phyloP scores from a whole-genome alignment of 2,888 invertebrate species.

The Brachyptera risi region DNA sequence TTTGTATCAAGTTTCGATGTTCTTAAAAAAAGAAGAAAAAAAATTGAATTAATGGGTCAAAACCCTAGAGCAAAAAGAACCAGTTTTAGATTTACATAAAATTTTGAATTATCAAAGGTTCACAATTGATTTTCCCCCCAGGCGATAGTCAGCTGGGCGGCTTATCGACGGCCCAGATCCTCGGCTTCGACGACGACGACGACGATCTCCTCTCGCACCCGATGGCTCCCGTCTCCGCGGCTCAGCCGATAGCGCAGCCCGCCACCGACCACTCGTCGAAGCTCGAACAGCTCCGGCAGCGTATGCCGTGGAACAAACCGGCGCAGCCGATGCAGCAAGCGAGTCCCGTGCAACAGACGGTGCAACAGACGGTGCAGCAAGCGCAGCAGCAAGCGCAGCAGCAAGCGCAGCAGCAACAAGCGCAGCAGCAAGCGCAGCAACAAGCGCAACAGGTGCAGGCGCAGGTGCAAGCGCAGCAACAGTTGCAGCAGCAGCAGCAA shows the following conservation, averaged over 20 bases:
- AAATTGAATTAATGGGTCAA: no score
- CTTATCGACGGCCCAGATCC: slow-evolving; percentile 37
- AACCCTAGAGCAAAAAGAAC: no score
- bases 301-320: slow-evolving; percentile 75
- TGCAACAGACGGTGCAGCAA: slow-evolving; percentile 24
- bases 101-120: not conserved
- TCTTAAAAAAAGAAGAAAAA: no score
- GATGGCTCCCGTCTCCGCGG: not conserved
- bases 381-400: slow-evolving; percentile 30
- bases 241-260: not conserved
- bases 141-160: slow-evolving; percentile 23
- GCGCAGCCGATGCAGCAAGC: slow-evolving; percentile 43
- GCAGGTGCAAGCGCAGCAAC: slow-evolving; percentile 36
- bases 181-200: slow-evolving; percentile 39
- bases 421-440: slow-evolving; percentile 32
- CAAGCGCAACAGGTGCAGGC: slow-evolving; percentile 37
- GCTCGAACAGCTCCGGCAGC: slow-evolving; percentile 66
- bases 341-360: slow-evolving; percentile 36
- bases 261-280: slow-evolving; percentile 56
- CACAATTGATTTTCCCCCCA: not conserved
- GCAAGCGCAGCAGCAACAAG: slow-evolving; percentile 2
- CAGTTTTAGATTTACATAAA: no score
- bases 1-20: no score
- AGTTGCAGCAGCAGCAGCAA: slow-evolving; percentile 20
- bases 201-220: slow-evolving; percentile 12